Percentiles rank a stretch among this genome's conserved stretches.
These are phyloP conservation scores for Lamprotornis superbus DNA, from an alignment of 2,113 vertebrate species.

Conservation along the genomic window DNA sequence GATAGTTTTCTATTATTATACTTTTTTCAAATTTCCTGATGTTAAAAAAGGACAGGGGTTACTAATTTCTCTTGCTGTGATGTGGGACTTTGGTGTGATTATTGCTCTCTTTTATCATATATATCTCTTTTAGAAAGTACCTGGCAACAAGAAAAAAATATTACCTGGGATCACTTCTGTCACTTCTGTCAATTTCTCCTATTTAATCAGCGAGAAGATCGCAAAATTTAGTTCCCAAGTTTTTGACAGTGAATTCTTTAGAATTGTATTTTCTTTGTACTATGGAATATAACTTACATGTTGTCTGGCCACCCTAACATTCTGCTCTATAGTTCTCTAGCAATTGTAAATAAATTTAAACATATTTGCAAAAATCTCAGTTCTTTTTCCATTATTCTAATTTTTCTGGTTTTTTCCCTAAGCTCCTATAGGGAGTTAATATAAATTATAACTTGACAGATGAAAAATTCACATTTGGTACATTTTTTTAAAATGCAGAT, in stretches of 20 bases:
- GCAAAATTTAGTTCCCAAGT: not conserved
- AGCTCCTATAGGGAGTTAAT: not conserved
- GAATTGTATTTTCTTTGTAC: not conserved
- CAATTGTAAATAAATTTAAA: not conserved
- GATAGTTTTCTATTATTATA: not conserved
- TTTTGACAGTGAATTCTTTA: not conserved
- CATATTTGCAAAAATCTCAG: not conserved
- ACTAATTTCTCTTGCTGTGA: not conserved
- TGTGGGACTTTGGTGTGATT: not conserved
- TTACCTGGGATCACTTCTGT: not conserved
- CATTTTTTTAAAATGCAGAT: not conserved
- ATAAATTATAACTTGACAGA: not conserved
- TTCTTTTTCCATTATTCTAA: not conserved
- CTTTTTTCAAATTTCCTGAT: not conserved
- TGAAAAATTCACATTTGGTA: not conserved
- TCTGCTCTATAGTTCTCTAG: not conserved
- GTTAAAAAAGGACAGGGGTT: not conserved
- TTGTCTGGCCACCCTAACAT: not conserved
- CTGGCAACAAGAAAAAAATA: not conserved
- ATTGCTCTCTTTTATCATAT: not conserved
- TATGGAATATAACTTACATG: not conserved
- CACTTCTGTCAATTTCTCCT: not conserved
- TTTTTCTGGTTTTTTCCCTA: not conserved
- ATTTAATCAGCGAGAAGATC: not conserved
- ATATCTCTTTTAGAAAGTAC: not conserved